phyloP scores from a whole-genome alignment of 1,140 invertebrate species.

The Drosophila sulfurigaster region DNA sequence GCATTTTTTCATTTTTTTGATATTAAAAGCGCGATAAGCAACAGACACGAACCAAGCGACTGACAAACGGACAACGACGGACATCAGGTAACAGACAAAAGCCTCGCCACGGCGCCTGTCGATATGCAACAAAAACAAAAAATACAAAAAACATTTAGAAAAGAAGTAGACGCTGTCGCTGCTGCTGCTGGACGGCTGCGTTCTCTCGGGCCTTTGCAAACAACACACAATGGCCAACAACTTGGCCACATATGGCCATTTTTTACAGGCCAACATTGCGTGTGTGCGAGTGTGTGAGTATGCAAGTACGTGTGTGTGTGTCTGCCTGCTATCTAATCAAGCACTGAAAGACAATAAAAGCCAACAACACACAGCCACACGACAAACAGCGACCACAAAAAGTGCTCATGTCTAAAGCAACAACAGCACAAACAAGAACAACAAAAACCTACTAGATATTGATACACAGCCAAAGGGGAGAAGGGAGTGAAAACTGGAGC shows the following conservation, averaged over 20 bases:
- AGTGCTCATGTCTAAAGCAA: constrained; percentile 72
- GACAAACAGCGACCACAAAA: constrained; percentile 81
- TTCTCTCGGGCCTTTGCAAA: constrained; percentile 28
- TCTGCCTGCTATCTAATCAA: constrained; percentile 74
- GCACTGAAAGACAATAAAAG: constrained; percentile 82
- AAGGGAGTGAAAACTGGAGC: constrained; percentile 14
- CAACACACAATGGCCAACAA: constrained; percentile 58
- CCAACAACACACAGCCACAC: constrained; percentile 58
- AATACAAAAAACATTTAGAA: constrained; percentile 23
- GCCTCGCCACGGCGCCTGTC: constrained; percentile 49
- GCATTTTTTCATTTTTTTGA: constrained; percentile 58
- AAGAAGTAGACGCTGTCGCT: constrained; percentile 47
- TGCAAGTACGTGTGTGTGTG: constrained; percentile 22
- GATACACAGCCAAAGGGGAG: constrained; percentile 30
- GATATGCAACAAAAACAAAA: constrained; percentile 48
- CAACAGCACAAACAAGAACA: constrained; percentile 47
- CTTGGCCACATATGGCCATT: constrained; percentile 83
- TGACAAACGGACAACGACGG: constrained; percentile 18
- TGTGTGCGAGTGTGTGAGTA: constrained; percentile 32
- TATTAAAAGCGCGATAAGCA: constrained; percentile 82
- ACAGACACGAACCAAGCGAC: constrained; percentile 66
- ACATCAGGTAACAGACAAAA: constrained; percentile 65
- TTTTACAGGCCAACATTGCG: constrained; percentile 65
- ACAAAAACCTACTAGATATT: constrained; percentile 45
- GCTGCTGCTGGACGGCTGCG: constrained; percentile 18